Evolutionary conservation across 2,888 invertebrate genomes (phyloP).

Genomic region (Troides helena): DNA sequence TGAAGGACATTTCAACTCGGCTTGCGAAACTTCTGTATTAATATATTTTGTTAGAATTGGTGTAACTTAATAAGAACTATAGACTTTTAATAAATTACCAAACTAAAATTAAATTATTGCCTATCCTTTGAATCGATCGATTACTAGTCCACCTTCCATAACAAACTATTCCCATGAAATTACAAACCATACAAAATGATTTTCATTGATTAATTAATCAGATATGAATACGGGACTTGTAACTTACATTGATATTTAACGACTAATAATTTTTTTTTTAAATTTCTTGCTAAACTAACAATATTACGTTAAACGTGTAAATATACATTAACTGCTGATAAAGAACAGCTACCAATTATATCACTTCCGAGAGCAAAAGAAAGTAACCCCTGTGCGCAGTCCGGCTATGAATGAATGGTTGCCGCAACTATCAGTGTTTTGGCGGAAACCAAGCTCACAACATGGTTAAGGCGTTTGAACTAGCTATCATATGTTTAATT

Average conservation of each 20-base stretch:
- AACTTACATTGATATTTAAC: no score
- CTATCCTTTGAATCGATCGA: no score
- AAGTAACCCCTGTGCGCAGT: conserved; percentile 50
- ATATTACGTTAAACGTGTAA: not conserved
- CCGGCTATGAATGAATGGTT: conserved; percentile 43
- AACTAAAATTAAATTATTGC: no score
- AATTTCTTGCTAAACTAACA: not conserved
- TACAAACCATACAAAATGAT: no score
- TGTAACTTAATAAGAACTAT: not conserved
- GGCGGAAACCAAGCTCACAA: conserved; percentile 56
- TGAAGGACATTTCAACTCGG: not conserved
- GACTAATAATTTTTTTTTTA: not conserved
- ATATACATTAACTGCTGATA: not conserved
- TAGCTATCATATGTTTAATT: conserved; percentile 44
- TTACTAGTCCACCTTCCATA: no score
- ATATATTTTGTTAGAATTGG: not conserved
- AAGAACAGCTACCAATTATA: conserved; percentile 30
- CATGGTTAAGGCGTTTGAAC: conserved; percentile 61
- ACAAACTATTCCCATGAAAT: no score
- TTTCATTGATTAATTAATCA: no score
- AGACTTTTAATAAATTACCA: no score
- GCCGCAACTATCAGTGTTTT: conserved; percentile 52
- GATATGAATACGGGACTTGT: no score
- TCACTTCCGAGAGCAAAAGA: conserved; percentile 50
- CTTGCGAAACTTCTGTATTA: not conserved